Conservation (phyloP, 2,797 vertebrate species). For the Liparis tanakae region DNA sequence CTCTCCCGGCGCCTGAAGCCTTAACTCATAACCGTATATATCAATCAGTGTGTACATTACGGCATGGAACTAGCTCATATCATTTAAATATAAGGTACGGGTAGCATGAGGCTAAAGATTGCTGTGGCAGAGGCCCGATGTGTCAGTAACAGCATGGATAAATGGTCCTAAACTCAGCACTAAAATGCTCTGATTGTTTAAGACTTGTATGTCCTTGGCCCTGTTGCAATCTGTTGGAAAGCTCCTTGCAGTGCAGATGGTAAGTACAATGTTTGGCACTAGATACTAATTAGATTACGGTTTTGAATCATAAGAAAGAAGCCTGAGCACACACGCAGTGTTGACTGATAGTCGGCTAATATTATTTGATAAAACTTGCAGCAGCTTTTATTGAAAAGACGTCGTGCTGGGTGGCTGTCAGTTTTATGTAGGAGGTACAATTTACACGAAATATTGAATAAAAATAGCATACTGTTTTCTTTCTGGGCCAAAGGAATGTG, state of each 20-base stretch:
- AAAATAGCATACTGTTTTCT: slow-evolving; percentile 62
- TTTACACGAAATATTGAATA: slow-evolving; percentile 65
- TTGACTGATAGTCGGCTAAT: slow-evolving; percentile 11
- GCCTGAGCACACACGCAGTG: not conserved
- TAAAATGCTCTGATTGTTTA: slow-evolving; percentile 7
- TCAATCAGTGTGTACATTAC: not conserved
- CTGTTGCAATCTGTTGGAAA: slow-evolving; percentile 5
- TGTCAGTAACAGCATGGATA: slow-evolving; percentile 1
- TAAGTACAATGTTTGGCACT: not conserved
- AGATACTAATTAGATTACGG: not conserved
- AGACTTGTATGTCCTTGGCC: not conserved
- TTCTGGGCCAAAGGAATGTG: slow-evolving; percentile 59
- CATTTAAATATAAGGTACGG: not conserved
- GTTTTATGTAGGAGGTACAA: slow-evolving; percentile 64
- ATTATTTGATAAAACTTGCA: slow-evolving; percentile 47
- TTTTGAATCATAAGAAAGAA: slow-evolving; percentile 6
- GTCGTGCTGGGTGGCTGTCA: slow-evolving; percentile 30
- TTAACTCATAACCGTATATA: too few relatives aligned
- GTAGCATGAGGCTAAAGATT: not conserved
- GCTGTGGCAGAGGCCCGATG: not conserved
- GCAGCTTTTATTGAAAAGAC: slow-evolving; percentile 43
- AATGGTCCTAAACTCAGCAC: slow-evolving; percentile 14
- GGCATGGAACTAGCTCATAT: not conserved
- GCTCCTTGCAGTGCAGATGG: not conserved
- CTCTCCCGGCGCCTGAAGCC: too few relatives aligned